These are phyloP conservation scores for Polyergus mexicanus DNA, from an alignment of 1,140 invertebrate genomes.

Conservation along the genomic window DNA sequence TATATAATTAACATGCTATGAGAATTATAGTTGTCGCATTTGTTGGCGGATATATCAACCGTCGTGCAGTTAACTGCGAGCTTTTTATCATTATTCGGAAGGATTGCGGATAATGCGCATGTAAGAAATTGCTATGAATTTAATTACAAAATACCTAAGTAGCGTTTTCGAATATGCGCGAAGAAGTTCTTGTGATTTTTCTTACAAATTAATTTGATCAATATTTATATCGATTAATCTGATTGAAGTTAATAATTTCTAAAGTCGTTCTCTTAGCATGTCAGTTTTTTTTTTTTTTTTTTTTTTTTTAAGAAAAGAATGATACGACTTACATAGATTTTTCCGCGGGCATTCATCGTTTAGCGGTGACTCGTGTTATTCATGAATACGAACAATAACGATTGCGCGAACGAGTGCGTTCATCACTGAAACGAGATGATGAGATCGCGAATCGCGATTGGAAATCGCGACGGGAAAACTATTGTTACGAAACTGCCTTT, in stretches of 20 bases:
- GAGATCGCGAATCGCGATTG: slow-evolving; percentile 11
- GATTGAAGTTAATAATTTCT: neutral
- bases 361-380: neutral
- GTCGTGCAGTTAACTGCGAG: slow-evolving; percentile 18
- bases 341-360: neutral
- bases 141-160: slow-evolving; percentile 14
- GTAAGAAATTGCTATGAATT: slow-evolving; percentile 4
- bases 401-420: neutral
- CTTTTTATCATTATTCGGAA: slow-evolving; percentile 26
- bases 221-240: neutral
- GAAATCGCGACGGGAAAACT: neutral
- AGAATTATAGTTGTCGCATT: slow-evolving; percentile 27
- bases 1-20: slow-evolving; percentile 38
- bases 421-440: slow-evolving; percentile 2
- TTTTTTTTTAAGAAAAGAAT: neutral
- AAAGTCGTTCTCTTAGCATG: neutral
- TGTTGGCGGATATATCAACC: slow-evolving; percentile 2
- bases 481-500: slow-evolving; percentile 5
- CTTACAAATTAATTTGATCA: neutral
- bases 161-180: neutral
- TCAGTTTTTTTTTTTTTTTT: neutral
- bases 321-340: neutral
- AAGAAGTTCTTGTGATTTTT: too few relatives aligned
- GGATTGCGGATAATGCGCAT: slow-evolving; percentile 14
- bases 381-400: slow-evolving; percentile 15